Conservation (phyloP, 2,888 invertebrate genomes). For the Sabatieria punctata region DNA sequence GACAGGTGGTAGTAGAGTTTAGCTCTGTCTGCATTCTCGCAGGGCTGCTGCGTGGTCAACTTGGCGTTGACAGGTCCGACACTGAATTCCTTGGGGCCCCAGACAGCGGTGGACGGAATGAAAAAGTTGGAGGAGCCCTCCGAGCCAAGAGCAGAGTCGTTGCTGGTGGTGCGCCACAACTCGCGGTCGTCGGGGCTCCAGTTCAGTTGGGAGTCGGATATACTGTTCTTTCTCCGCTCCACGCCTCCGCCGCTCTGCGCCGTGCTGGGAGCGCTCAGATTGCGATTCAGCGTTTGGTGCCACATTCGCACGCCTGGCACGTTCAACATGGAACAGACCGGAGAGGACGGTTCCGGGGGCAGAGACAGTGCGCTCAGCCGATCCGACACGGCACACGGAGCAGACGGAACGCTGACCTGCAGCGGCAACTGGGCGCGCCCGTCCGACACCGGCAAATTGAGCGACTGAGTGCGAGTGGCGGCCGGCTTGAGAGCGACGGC, state of each 20-base stretch:
- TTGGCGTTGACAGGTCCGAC: slow-evolving; percentile 14
- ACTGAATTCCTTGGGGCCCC: slow-evolving; percentile 20
- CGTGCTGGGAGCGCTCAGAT: slow-evolving; percentile 11
- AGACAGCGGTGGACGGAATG: slow-evolving; percentile 20
- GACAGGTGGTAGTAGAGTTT: slow-evolving; percentile 63
- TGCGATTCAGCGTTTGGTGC: slow-evolving; percentile 11
- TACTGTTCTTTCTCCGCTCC: slow-evolving; percentile 37
- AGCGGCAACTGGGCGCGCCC: too few relatives aligned
- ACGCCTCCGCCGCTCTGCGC: slow-evolving; percentile 3
- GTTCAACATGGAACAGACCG: slow-evolving; percentile 8
- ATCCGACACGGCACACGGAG: too few relatives aligned
- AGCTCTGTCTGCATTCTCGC: not conserved
- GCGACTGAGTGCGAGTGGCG: slow-evolving; percentile 18
- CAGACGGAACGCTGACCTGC: too few relatives aligned
- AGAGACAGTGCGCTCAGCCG: slow-evolving; percentile 7
- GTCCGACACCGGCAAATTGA: slow-evolving; percentile 15
- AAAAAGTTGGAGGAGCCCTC: slow-evolving; percentile 13
- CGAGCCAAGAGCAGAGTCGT: not conserved
- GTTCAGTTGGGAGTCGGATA: slow-evolving; percentile 50
- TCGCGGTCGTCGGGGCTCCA: slow-evolving; percentile 21
- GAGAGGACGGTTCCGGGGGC: too few relatives aligned
- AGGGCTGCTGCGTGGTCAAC: not conserved
- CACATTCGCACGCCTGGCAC: slow-evolving; percentile 12
- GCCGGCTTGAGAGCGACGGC: too few relatives aligned
- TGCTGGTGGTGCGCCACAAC: slow-evolving; percentile 6